phyloP scores from a whole-genome alignment of 2,113 vertebrate species.

The Apteryx owenii region DNA sequence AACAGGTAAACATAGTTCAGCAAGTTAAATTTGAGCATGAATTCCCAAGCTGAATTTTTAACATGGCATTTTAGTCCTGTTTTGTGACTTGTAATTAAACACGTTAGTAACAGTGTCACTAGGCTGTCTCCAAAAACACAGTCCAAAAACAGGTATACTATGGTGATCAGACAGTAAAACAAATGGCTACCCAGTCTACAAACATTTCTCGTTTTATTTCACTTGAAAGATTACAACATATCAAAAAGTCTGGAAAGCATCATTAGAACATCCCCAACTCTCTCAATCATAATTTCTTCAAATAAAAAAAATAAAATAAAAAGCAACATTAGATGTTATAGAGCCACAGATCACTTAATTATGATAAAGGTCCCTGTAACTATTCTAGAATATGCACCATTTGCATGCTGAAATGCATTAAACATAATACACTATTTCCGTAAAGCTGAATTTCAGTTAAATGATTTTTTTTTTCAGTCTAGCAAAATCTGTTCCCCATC shows the following conservation, averaged over 20 bases:
- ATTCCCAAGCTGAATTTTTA: not conserved
- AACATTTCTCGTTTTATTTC: not conserved
- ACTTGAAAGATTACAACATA: not conserved
- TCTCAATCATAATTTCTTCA: not conserved
- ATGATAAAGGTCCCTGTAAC: not conserved
- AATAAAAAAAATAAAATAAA: not conserved
- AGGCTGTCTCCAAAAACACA: not conserved
- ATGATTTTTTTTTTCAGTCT: not conserved
- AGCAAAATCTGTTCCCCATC: not conserved
- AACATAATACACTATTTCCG: not conserved
- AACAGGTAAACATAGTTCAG: not conserved
- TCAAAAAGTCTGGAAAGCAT: not conserved
- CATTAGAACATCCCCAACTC: not conserved
- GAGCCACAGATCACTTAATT: not conserved
- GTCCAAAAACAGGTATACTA: not conserved
- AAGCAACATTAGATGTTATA: not conserved
- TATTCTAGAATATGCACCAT: fast-evolving
- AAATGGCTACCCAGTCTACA: not conserved
- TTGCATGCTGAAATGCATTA: not conserved
- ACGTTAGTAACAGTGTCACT: not conserved
- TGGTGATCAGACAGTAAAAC: not conserved
- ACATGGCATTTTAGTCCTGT: not conserved
- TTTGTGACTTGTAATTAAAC: not conserved
- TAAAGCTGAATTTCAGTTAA: not conserved
- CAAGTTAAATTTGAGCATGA: not conserved